Base-by-base conservation (phyloP, 2,797 vertebrate genomes). In the Buphagus erythrorhynchus region DNA sequence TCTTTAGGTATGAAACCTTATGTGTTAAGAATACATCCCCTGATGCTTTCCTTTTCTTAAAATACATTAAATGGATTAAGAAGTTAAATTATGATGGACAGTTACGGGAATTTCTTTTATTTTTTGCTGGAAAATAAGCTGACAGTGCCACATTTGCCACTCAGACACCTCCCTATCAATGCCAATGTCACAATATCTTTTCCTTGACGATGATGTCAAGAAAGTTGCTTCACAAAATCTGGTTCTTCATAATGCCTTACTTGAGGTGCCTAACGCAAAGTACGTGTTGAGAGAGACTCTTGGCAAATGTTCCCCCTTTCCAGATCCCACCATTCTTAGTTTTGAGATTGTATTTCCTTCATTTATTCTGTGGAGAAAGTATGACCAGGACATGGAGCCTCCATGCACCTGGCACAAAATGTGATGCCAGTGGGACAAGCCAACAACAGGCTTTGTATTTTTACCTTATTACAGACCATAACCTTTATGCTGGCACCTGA, bases 211-310 rank as follows among this genome's bases (percentile, higher is more conserved):
- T 61, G 26, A 31, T 42, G 7, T 20, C 65, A 73, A 31, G 36
- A 28, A 63, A 20, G 4, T 20, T 77, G 54, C 10, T 35, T 62
- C 26, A 75, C n/a, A 86, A 88, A 90, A 67, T 63, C 29, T 21
- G 15, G 4, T 26, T 76, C 18, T 55, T 58, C 12, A 5, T 48
- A 36, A 49, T 42, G 29, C 24, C 10, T 75, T 46, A 67, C 33
- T 3, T 45, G 6, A 19, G 4, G 13, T 7, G 12, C 28, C 25
- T 36, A 33, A 81, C 48, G 20, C 0, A 0, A 79, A 38, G 5
- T 7, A 11, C 10, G 15, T 66, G 11, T 58, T 76, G 38, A 66
- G 51, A 73, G 28, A 69, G 0, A 55, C 24, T 9, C 43, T 74
- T 59, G 26, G 25, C 5, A 74, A 74, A 13, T 45, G 6, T 12